A percentile compares a stretch with the other conserved stretches of the same genome.
phyloP scores from a whole-genome alignment of 2,113 vertebrate genomes.

The Phalacrocorax brasilianus region DNA sequence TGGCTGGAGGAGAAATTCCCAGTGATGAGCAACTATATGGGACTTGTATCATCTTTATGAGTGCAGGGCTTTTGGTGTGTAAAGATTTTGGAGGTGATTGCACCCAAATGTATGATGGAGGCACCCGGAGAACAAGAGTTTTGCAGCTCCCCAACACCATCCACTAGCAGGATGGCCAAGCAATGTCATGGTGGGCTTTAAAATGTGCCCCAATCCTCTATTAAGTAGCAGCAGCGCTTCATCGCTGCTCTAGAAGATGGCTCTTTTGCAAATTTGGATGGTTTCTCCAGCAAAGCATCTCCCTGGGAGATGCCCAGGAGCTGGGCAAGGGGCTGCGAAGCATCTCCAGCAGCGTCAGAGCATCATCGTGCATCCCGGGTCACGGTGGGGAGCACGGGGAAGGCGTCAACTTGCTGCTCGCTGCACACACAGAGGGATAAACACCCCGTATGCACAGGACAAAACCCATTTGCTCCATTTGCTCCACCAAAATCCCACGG shows the following conservation, averaged over 20 bases:
- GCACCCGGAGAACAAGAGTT: rapidly evolving
- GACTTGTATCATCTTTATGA: neutral
- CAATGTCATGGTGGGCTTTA: neutral
- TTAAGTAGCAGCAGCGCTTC: neutral
- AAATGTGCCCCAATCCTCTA: neutral
- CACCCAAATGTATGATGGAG: neutral
- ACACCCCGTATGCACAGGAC: neutral
- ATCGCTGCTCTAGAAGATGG: neutral
- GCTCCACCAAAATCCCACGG: neutral
- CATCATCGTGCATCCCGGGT: rapidly evolving
- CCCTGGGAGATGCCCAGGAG: neutral
- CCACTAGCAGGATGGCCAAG: rapidly evolving
- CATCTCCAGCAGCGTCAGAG: neutral
- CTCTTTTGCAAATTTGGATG: neutral
- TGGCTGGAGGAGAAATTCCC: neutral
- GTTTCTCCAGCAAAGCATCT: neutral
- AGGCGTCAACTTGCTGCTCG: rapidly evolving
- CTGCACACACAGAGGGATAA: neutral
- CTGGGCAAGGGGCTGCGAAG: neutral
- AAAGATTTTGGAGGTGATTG: neutral
- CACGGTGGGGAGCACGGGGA: rapidly evolving
- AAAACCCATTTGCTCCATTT: neutral
- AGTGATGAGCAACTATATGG: rapidly evolving
- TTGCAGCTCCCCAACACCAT: rapidly evolving
- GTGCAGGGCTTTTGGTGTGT: rapidly evolving